These are phyloP conservation scores for Harpagoxenus sublaevis DNA, from an alignment of 2,888 invertebrate species.

Conservation along the genomic window DNA sequence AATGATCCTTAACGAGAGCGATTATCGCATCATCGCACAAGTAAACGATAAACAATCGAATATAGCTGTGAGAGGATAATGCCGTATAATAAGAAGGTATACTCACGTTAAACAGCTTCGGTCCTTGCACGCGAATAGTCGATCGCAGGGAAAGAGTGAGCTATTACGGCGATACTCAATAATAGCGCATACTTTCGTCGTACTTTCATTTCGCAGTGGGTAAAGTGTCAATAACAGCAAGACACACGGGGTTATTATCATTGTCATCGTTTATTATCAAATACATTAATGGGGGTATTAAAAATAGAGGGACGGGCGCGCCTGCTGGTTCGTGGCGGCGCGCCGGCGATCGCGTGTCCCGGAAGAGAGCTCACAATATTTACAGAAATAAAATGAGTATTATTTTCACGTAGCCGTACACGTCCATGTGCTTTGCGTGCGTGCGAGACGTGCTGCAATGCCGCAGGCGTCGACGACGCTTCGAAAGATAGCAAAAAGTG, in stretches of 20 bases:
- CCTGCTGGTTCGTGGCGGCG: constrained; percentile 39
- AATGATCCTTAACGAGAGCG: not conserved
- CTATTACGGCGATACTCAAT: not conserved
- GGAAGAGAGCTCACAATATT: constrained; percentile 69
- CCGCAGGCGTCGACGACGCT: constrained; percentile 14
- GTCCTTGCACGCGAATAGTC: constrained; percentile 1
- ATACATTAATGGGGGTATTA: constrained; percentile 75
- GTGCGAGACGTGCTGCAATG: not conserved
- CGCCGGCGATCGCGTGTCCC: constrained; percentile 46
- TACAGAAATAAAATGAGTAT: constrained; percentile 64
- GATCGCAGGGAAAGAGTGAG: not conserved
- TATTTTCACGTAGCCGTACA: constrained; percentile 4
- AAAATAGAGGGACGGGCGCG: constrained; percentile 70
- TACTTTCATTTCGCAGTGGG: constrained; percentile 21
- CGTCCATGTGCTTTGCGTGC: constrained; percentile 2
- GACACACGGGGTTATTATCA: constrained; percentile 63
- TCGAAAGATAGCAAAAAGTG: constrained; percentile 33
- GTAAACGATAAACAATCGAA: constrained; percentile 8
- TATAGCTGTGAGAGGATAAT: constrained; percentile 20
- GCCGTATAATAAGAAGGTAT: constrained; percentile 26
- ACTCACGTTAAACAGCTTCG: constrained; percentile 23
- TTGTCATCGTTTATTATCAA: constrained; percentile 72
- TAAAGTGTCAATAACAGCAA: not conserved
- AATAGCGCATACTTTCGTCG: not conserved
- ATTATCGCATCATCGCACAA: constrained; percentile 24